phyloP scores from a whole-genome alignment of 2,113 vertebrate species.

The Oncorhynchus keta region DNA sequence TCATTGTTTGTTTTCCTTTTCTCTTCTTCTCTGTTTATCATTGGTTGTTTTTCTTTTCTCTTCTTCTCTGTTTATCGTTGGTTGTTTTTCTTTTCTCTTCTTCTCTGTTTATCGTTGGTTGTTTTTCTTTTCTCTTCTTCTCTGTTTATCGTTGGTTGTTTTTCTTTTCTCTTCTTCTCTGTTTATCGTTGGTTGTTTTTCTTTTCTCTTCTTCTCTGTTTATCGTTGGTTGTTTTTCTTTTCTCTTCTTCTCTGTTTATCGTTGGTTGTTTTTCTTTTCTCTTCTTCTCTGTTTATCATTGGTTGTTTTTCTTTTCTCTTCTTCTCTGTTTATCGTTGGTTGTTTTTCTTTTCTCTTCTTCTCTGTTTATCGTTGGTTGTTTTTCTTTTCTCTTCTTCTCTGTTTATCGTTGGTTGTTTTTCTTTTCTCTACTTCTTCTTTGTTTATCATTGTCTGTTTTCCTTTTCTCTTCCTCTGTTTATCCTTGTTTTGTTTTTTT shows the following conservation, averaged over 20 bases:
- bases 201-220: constrained; percentile 59
- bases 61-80: constrained; percentile 58
- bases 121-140: constrained; percentile 62
- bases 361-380: constrained; percentile 66
- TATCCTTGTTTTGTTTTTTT: constrained; percentile 63
- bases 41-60: constrained; percentile 66
- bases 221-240: constrained; percentile 66
- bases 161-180: constrained; percentile 57
- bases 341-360: constrained; percentile 67
- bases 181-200: constrained; percentile 67
- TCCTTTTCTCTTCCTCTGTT: constrained; percentile 52
- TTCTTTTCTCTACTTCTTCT: constrained; percentile 48
- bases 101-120: constrained; percentile 60
- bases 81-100: constrained; percentile 66
- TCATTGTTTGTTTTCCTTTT: constrained; percentile 65
- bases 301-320: constrained; percentile 68
- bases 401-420: constrained; percentile 67
- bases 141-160: constrained; percentile 67
- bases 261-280: constrained; percentile 65
- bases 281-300: constrained; percentile 57
- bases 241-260: constrained; percentile 55
- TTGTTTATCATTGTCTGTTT: constrained; percentile 64
- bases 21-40: constrained; percentile 55
- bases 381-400: constrained; percentile 56
- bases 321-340: constrained; percentile 56